Conservation (phyloP, 2,888 invertebrate species). For the Carterocephalus palaemon region DNA sequence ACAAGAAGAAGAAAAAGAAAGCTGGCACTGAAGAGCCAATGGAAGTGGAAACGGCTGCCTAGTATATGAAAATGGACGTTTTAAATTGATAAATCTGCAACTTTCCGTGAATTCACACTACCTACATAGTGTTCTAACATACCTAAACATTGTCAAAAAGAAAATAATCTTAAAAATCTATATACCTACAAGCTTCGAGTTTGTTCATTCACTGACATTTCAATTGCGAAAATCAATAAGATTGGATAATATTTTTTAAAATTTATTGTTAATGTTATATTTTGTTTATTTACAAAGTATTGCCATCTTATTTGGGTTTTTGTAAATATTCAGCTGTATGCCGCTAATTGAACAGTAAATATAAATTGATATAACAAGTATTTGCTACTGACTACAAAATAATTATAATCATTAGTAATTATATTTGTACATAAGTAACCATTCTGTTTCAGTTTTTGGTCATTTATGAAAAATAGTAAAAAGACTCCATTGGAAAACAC, state of each 20-base stretch:
- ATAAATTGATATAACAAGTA: too few species aligned
- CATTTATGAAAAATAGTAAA: slow-evolving; percentile 4
- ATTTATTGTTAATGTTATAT: slow-evolving; percentile 33
- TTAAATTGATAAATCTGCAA: slow-evolving; percentile 23
- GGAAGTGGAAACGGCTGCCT: slow-evolving; percentile 79
- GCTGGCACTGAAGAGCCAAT: slow-evolving; percentile 80
- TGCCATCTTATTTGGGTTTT: slow-evolving; percentile 23
- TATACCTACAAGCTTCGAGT: slow-evolving; percentile 11
- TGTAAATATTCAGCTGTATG: slow-evolving; percentile 22
- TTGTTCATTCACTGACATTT: slow-evolving; percentile 15
- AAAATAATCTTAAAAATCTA: slow-evolving; percentile 6
- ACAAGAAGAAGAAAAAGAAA: slow-evolving; percentile 95
- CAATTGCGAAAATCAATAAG: slow-evolving; percentile 8
- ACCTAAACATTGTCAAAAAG: slow-evolving; percentile 22
- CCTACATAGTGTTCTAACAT: slow-evolving; percentile 15
- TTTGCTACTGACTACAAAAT: slow-evolving; percentile 11
- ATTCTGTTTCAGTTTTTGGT: slow-evolving; percentile 3
- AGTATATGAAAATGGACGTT: slow-evolving; percentile 38
- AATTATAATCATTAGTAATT: slow-evolving; percentile 14
- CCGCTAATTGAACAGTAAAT: slow-evolving; percentile 10
- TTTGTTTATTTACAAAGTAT: slow-evolving; percentile 32
- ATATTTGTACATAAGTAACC: slow-evolving; percentile 18
- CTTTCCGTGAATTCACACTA: slow-evolving; percentile 25
- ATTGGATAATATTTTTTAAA: slow-evolving; percentile 28
- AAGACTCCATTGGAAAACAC: slow-evolving; percentile 26